Evolutionary conservation across 1,140 invertebrate species (phyloP), one percentile per base, ranked within the genome.

Genomic region (Anastrepha obliqua): DNA sequence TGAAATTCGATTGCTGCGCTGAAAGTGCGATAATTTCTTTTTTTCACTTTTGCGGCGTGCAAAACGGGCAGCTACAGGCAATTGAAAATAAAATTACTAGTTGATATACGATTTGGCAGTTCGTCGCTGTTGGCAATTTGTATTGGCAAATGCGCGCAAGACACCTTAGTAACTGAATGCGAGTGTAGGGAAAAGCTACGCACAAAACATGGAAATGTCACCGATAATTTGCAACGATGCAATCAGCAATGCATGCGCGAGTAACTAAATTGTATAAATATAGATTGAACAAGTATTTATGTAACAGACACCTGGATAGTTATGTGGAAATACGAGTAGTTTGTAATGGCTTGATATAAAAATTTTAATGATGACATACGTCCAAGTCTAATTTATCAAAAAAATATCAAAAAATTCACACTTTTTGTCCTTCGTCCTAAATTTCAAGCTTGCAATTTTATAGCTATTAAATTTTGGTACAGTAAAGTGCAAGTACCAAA

Each of bases 1-100:
- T 47, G 42, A 74, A 74, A 74, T 51, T 74, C 70, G 47, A 74
- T 74, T 74, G 70, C 70, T 44, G 17, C 47, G 8, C n/a, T 74
- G 70, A 44, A 44, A 74, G 5, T 74, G 44, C 44, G 13, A 44
- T 29, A 74, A 13, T 47, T 62, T 62, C 15, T 62, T 2, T 3
- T 62, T 62, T 2, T 62, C 60, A 17, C 51, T 62, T 62, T 62
- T 47, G 42, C 17, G 42, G 42, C 15, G 44, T 74, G 42, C 11
- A 74, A 51, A 74, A 44, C 13, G 29, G 70, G 42, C 42, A 74
- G 70, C 70, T 74, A 44, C 44, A 44, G 70, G 70, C 70, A 44
- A 74, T 47, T 74, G 70, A 74, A 74, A 62, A 74, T 74, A 44
- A 20, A 74, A 74, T 74, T 74, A 74, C 70, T 74, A 74, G 70